phyloP scores from a whole-genome alignment of 2,888 invertebrate genomes.

The Saturnia japonica region DNA sequence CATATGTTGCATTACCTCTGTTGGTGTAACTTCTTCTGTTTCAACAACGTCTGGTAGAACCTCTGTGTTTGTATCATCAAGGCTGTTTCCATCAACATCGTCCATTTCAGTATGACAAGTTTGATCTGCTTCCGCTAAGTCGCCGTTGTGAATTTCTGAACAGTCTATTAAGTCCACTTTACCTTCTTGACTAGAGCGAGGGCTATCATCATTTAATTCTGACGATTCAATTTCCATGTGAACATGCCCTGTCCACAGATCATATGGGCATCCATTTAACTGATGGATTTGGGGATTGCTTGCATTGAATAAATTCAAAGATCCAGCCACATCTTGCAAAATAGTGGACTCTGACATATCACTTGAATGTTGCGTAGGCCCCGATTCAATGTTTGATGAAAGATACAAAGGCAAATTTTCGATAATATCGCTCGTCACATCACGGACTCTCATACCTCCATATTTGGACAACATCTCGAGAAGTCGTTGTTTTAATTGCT shows the following conservation, averaged over 20 bases:
- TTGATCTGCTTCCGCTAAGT: slow-evolving; percentile 91
- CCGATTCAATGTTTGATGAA: slow-evolving; percentile 47
- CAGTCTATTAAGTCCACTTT: slow-evolving; percentile 74
- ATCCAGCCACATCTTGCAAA: slow-evolving; percentile 75
- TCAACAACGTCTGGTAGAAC: slow-evolving; percentile 75
- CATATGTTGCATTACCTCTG: slow-evolving; percentile 77
- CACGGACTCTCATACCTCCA: slow-evolving; percentile 68
- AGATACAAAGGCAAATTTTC: slow-evolving; percentile 62
- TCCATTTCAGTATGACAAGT: slow-evolving; percentile 77
- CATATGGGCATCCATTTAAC: slow-evolving; percentile 65
- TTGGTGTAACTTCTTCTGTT: slow-evolving; percentile 75
- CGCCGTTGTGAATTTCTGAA: slow-evolving; percentile 85
- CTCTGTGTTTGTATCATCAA: slow-evolving; percentile 53
- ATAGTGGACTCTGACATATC: slow-evolving; percentile 62
- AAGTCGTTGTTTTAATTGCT: slow-evolving; percentile 61
- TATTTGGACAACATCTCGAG: slow-evolving; percentile 66
- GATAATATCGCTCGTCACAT: slow-evolving; percentile 67
- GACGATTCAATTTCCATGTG: slow-evolving; percentile 62
- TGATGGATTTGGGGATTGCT: slow-evolving; percentile 69
- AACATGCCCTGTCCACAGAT: slow-evolving; percentile 68
- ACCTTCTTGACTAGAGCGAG: slow-evolving; percentile 65
- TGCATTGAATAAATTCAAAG: slow-evolving; percentile 65
- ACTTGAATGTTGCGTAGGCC: slow-evolving; percentile 46
- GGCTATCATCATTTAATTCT: slow-evolving; percentile 57
- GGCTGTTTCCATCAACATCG: slow-evolving; percentile 39